phyloP scores from a whole-genome alignment of 2,797 vertebrate genomes.

The Hypotaenidia okinawae region DNA sequence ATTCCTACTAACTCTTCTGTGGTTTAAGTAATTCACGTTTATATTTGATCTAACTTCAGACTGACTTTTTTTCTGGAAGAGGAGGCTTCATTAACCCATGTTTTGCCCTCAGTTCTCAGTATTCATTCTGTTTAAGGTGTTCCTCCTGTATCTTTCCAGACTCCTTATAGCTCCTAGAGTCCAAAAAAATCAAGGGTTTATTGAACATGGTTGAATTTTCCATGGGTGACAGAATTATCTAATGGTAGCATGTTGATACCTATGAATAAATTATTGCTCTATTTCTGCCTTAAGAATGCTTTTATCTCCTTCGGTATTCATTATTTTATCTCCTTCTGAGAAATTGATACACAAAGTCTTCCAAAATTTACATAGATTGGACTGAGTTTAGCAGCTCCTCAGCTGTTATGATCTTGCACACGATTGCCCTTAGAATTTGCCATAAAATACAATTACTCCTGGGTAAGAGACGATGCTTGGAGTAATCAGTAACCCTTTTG shows the following conservation, averaged over 20 bases:
- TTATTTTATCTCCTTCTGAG: neutral
- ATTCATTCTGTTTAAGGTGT: neutral
- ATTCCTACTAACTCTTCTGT: neutral
- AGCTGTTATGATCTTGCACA: neutral
- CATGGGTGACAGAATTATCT: fast-evolving
- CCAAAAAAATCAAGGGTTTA: neutral
- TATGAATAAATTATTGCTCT: neutral
- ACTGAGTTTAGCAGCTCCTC: neutral
- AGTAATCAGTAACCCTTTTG: neutral
- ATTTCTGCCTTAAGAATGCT: neutral
- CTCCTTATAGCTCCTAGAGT: neutral
- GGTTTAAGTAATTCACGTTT: neutral
- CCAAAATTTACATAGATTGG: fast-evolving
- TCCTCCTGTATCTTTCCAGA: neutral
- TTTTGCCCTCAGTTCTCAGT: neutral
- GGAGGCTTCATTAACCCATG: neutral
- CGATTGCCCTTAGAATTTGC: neutral
- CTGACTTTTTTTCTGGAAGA: neutral
- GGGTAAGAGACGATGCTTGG: neutral
- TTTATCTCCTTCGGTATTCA: neutral
- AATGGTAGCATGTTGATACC: neutral
- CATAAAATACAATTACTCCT: neutral
- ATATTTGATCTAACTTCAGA: neutral
- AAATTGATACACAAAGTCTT: neutral
- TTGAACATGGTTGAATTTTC: neutral